phyloP scores from a whole-genome alignment of 2,888 invertebrate genomes.

The Polyommatus iphigenia region DNA sequence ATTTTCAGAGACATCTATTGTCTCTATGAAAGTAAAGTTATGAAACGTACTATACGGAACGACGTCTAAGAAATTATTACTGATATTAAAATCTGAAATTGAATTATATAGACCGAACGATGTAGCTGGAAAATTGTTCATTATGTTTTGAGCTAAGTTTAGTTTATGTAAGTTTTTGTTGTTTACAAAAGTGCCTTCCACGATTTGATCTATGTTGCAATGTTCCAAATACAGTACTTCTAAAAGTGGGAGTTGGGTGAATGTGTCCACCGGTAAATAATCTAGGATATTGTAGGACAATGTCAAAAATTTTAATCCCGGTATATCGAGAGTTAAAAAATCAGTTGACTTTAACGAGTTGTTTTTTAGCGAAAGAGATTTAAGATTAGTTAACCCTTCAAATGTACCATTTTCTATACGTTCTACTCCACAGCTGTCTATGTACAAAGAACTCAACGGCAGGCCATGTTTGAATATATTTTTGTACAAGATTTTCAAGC shows the following conservation, averaged over 20 bases:
- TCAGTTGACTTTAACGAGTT: slow-evolving; percentile 86
- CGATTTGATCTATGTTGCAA: slow-evolving; percentile 84
- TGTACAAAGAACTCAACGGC: slow-evolving; percentile 85
- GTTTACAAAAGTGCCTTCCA: slow-evolving; percentile 85
- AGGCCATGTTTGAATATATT: slow-evolving; percentile 88
- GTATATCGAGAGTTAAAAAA: slow-evolving; percentile 85
- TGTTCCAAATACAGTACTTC: slow-evolving; percentile 86
- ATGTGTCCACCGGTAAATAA: slow-evolving; percentile 84
- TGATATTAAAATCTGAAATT: slow-evolving; percentile 87
- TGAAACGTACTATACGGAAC: slow-evolving; percentile 88
- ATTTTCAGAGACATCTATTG: slow-evolving; percentile 85
- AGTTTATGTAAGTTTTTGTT: slow-evolving; percentile 88
- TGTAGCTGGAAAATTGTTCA: slow-evolving; percentile 82
- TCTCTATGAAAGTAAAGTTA: slow-evolving; percentile 87
- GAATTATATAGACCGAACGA: slow-evolving; percentile 85
- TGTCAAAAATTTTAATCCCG: slow-evolving; percentile 86
- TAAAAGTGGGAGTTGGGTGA: slow-evolving; percentile 88
- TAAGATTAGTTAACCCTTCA: slow-evolving; percentile 86
- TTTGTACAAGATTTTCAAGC: slow-evolving; percentile 84
- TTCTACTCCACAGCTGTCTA: slow-evolving; percentile 88
- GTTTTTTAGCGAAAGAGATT: slow-evolving; percentile 87
- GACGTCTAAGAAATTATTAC: slow-evolving; percentile 86
- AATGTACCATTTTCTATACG: slow-evolving; percentile 89
- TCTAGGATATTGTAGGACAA: slow-evolving; percentile 90
- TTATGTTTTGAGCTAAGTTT: slow-evolving; percentile 86